Conservation (phyloP, 2,113 vertebrate genomes). For the Bettongia penicillata region DNA sequence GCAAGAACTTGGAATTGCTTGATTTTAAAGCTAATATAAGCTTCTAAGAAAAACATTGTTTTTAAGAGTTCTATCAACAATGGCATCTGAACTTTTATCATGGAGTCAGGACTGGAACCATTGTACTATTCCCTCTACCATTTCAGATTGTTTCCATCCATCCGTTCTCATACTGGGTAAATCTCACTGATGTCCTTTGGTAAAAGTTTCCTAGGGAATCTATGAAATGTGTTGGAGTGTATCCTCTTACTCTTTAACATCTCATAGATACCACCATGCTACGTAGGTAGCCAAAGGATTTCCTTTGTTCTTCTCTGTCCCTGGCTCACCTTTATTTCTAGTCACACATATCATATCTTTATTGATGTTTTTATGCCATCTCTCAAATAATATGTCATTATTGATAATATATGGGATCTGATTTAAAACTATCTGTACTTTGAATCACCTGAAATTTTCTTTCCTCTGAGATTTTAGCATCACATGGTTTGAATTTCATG, state of each 20-base stretch:
- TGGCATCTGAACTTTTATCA: background rate
- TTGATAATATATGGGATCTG: background rate
- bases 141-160: background rate
- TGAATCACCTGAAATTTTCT: background rate
- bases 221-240: too few species aligned
- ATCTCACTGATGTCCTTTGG: background rate
- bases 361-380: background rate
- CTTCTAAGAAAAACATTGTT: background rate
- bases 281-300: background rate
- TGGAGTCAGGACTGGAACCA: background rate
- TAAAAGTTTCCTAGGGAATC: background rate
- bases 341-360: background rate
- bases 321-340: background rate
- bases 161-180: background rate
- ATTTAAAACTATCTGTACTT: background rate
- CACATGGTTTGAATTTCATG: background rate
- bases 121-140: background rate
- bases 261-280: background rate
- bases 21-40: background rate
- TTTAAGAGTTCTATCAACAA: background rate
- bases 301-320: background rate
- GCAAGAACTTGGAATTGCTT: background rate
- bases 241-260: background rate
- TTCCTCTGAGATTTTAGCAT: background rate
- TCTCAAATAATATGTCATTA: background rate